phyloP scores from a whole-genome alignment of 2,113 vertebrate genomes.

The Lagopus leucura region DNA sequence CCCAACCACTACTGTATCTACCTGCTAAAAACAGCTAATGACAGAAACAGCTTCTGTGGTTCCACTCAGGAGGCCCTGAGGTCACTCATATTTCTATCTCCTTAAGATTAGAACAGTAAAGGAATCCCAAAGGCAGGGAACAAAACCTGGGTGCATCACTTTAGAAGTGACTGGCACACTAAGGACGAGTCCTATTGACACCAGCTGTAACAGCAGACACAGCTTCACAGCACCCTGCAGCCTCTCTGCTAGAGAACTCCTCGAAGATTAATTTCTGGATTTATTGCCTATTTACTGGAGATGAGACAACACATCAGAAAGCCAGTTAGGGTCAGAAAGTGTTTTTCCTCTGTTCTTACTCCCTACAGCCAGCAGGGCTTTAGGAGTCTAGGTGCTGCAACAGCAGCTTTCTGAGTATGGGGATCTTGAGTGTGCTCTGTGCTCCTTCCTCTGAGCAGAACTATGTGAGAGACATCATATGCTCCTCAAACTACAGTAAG shows the following conservation, averaged over 20 bases:
- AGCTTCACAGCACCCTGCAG: not conserved
- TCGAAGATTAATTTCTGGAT: not conserved
- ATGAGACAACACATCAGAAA: not conserved
- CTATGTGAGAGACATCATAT: not conserved
- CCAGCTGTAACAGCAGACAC: not conserved
- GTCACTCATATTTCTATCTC: not conserved
- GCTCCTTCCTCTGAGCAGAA: not conserved
- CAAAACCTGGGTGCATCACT: not conserved
- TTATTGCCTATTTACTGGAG: not conserved
- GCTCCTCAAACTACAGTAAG: not conserved
- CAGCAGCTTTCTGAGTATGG: fast-evolving
- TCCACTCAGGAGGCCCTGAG: not conserved
- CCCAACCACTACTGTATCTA: fast-evolving
- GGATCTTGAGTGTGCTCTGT: not conserved
- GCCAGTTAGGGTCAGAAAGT: not conserved
- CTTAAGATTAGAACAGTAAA: not conserved
- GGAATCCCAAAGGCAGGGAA: not conserved
- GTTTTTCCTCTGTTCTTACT: not conserved
- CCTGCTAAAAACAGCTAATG: not conserved
- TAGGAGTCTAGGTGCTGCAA: not conserved
- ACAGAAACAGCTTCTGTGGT: not conserved
- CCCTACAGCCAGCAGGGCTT: not conserved
- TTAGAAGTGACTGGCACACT: not conserved
- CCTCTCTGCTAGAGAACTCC: not conserved
- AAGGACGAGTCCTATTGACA: not conserved